phyloP scores from a whole-genome alignment of 1,140 invertebrate species.

The Manduca sexta region DNA sequence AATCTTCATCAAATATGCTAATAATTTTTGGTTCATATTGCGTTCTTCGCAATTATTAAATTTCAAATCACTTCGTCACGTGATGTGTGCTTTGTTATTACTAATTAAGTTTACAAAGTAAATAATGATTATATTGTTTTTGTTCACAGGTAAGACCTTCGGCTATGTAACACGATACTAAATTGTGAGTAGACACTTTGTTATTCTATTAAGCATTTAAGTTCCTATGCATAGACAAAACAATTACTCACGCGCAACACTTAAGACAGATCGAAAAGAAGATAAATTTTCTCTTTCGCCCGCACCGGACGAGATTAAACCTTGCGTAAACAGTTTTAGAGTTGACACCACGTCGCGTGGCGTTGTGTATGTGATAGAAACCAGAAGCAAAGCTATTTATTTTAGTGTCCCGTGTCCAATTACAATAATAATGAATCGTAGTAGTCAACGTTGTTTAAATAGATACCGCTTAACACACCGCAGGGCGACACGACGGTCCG shows the following conservation, averaged over 20 bases:
- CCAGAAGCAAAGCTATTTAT: slow-evolving; percentile 27
- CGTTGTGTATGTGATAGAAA: slow-evolving; percentile 8
- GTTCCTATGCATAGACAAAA: slow-evolving; percentile 1
- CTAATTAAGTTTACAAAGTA: too few relatives aligned
- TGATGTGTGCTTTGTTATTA: too few relatives aligned
- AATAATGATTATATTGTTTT: slow-evolving; percentile 8
- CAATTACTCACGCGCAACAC: slow-evolving; percentile 10
- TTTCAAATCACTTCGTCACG: too few relatives aligned
- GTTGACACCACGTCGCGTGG: neutral
- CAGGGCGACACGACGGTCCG: too few relatives aligned
- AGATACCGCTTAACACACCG: slow-evolving; percentile 1
- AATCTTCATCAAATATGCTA: too few relatives aligned
- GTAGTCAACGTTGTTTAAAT: slow-evolving; percentile 16
- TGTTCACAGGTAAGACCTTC: slow-evolving; percentile 21
- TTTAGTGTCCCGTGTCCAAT: slow-evolving; percentile 26
- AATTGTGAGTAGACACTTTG: neutral
- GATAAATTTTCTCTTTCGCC: neutral
- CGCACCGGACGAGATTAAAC: too few relatives aligned
- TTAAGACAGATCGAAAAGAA: slow-evolving; percentile 10
- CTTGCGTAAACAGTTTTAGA: neutral
- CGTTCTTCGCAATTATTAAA: too few relatives aligned
- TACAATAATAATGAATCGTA: slow-evolving; percentile 32
- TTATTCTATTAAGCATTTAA: neutral
- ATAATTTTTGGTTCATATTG: too few relatives aligned
- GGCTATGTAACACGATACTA: neutral